phyloP scores from a whole-genome alignment of 2,113 vertebrate species.

The Murina feae region DNA sequence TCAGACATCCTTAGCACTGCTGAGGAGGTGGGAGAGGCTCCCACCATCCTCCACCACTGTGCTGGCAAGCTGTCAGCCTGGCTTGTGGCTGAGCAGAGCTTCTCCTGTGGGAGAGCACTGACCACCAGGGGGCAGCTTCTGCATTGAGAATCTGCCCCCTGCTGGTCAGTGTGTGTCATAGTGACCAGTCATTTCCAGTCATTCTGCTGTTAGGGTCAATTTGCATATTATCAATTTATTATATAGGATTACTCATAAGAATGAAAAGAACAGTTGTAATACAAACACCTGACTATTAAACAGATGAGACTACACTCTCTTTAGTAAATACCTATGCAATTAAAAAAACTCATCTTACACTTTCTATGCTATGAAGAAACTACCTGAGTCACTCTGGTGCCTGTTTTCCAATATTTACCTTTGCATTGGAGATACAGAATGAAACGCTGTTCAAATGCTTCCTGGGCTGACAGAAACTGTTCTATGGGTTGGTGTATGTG shows the following conservation, averaged over 20 bases:
- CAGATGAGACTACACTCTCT: background rate
- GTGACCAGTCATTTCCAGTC: too few species aligned
- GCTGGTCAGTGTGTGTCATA: too few species aligned
- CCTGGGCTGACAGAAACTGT: background rate
- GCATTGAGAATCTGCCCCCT: too few species aligned
- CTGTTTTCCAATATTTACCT: background rate
- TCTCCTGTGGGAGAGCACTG: too few species aligned
- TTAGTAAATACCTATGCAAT: background rate
- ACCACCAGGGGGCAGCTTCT: too few species aligned
- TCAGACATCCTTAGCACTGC: too few species aligned
- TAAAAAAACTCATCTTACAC: background rate
- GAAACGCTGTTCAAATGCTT: background rate
- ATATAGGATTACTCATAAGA: background rate
- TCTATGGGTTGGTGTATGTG: background rate
- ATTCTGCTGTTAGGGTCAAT: too few species aligned
- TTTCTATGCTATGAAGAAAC: background rate
- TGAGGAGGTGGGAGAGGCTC: too few species aligned
- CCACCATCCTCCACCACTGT: too few species aligned
- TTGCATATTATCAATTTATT: too few species aligned
- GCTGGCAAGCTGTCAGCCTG: too few species aligned
- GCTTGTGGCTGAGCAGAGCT: too few species aligned
- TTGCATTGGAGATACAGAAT: background rate
- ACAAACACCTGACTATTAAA: background rate
- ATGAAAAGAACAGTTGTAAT: background rate
- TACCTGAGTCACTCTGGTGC: background rate